A percentile compares a stretch with the other conserved stretches of the same genome.
Conservation (phyloP, 2,797 vertebrate species). For the Crocidura indochinensis region DNA sequence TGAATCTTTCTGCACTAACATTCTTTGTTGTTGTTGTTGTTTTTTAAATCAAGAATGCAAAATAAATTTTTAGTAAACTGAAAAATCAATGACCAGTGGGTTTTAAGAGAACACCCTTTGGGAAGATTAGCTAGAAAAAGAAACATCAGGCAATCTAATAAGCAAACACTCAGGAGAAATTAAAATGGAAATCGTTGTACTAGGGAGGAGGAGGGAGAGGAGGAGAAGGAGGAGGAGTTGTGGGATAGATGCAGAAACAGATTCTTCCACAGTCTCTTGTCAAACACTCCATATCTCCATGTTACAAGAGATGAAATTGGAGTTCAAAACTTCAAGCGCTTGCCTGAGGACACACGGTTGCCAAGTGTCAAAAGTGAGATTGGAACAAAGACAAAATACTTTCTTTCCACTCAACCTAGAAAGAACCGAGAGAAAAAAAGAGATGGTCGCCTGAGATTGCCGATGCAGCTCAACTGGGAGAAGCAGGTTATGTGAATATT, state of each 20-base stretch:
- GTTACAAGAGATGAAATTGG: constrained; percentile 43
- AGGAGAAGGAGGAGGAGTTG: neutral
- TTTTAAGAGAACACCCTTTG: constrained; percentile 9
- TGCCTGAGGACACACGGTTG: constrained; percentile 63
- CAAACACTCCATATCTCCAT: neutral
- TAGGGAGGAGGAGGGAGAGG: no score
- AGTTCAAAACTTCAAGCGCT: constrained; percentile 41
- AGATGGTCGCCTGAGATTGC: neutral
- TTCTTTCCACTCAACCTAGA: constrained; percentile 35
- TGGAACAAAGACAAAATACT: constrained; percentile 62
- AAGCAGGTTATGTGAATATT: neutral
- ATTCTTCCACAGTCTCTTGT: no score
- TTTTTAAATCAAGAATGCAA: constrained; percentile 54
- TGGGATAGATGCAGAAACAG: no score
- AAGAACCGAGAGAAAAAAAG: constrained; percentile 57
- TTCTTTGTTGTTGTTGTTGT: neutral
- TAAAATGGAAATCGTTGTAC: neutral
- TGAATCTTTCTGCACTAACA: neutral
- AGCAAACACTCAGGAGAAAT: neutral
- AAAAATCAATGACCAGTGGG: constrained; percentile 15
- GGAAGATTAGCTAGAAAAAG: neutral
- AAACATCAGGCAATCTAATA: neutral
- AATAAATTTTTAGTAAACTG: constrained; percentile 58
- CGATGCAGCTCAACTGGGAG: neutral
- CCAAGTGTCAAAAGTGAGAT: constrained; percentile 50